Conservation (phyloP, 2,113 vertebrate species). For the Centrocercus urophasianus region DNA sequence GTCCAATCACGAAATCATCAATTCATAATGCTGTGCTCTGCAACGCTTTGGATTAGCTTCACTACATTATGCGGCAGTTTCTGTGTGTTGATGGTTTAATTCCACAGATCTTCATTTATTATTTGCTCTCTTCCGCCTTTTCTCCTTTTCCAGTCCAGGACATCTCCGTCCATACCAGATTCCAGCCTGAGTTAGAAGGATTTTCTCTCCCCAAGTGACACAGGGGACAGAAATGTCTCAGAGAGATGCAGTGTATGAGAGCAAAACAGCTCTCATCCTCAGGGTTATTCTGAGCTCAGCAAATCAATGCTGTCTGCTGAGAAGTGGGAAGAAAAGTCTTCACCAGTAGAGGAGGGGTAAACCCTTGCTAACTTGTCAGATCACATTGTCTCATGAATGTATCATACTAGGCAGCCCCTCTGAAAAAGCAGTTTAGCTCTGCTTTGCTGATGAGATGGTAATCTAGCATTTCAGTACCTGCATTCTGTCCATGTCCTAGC, state of each 20-base stretch:
- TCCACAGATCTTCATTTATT: neutral
- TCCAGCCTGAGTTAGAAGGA: neutral
- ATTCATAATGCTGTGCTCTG: neutral
- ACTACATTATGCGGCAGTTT: neutral
- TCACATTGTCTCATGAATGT: neutral
- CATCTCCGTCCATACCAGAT: neutral
- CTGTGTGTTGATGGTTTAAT: neutral
- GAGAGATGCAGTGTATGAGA: neutral
- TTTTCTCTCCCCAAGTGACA: neutral
- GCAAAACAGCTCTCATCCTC: neutral
- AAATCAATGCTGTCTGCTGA: conserved; percentile 9
- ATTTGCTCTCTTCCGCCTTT: neutral
- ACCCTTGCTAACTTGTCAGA: conserved; percentile 2
- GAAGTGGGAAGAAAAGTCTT: neutral
- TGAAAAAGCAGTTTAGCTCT: conserved; percentile 9
- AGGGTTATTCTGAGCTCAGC: conserved; percentile 19
- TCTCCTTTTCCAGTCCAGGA: neutral
- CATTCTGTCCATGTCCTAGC: rapidly evolving
- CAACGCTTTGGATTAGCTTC: neutral
- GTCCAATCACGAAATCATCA: too few relatives aligned
- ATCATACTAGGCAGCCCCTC: neutral
- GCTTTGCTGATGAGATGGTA: neutral
- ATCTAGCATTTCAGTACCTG: neutral
- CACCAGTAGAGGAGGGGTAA: neutral
- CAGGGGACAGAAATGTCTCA: neutral